Conservation (phyloP, 2,888 invertebrate genomes). For the Graphium colonna region DNA sequence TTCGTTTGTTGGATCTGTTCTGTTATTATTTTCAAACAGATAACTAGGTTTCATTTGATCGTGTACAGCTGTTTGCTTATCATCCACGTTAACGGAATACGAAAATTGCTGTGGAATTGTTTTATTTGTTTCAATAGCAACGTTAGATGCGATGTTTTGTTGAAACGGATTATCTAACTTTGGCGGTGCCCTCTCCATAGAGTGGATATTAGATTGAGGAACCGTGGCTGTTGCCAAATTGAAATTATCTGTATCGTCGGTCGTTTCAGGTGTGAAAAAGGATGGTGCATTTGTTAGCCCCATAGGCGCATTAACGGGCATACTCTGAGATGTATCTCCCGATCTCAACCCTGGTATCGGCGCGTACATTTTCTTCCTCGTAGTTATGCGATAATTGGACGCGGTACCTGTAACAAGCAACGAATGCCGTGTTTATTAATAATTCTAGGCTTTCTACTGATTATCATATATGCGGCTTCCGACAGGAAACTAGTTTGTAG, state of each 20-base stretch:
- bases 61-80: not conserved
- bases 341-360: slow-evolving; percentile 87
- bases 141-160: not conserved
- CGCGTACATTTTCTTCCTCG: slow-evolving; percentile 86
- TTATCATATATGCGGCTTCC: slow-evolving; percentile 3
- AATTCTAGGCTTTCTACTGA: slow-evolving; percentile 4
- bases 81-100: not conserved
- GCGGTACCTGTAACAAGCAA: slow-evolving; percentile 65
- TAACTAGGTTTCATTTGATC: not conserved
- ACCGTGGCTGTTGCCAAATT: not conserved
- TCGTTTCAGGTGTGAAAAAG: slow-evolving; percentile 31
- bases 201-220: not conserved
- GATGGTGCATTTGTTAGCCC: slow-evolving; percentile 25
- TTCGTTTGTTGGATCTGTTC: not conserved
- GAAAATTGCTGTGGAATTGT: slow-evolving; percentile 25
- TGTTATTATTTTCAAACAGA: not conserved
- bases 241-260: not conserved
- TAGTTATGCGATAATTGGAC: slow-evolving; percentile 82
- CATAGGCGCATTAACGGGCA: not conserved
- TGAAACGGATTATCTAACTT: not conserved
- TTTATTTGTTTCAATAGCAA: not conserved
- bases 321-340: slow-evolving; percentile 34
- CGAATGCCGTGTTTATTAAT: slow-evolving; percentile 13
- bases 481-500: not conserved
- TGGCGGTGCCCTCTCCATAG: not conserved